Base-by-base conservation (phyloP, 2,113 vertebrate species). In the Pyrgilauda ruficollis region DNA sequence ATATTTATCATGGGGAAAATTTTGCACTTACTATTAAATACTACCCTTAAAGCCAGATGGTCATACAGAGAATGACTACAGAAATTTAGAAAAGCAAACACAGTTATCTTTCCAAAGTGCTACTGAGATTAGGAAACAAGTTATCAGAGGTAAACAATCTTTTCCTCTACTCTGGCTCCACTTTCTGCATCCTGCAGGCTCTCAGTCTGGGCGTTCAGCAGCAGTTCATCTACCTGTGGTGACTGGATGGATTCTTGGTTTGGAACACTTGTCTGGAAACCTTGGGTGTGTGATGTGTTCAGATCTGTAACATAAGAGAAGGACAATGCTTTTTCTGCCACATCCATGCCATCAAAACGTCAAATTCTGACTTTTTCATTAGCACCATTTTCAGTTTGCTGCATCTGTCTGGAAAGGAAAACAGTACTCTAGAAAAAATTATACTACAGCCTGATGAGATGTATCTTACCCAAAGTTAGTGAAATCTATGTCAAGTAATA, bases 121-220 rank as follows among this genome's bases (percentile, higher is more conserved):
- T 94, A 96, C 58, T 83, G 72, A 90, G 33, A 94, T 55, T 37
- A 86, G n/a, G 86, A 68, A 77, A 50, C 0, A 37, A 58, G 72
- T 70, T 17, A 91, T 99, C 97, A 99, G 89, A 99, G 98, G 97
- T 99, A 99, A 97, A 99, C 98, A 92, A 99, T 98, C 55, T 98
- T 99, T 96, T 99, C 99, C 82, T 99, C 99, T 9, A 88, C 91
- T 73, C 93, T 97, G 13, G 97, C 97, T 84, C 90, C 96, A 37
- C 89, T 92, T 95, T 98, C 98, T 8, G 93, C 96, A 7, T 98
- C 97, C 93, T 97, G 94, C 93, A 97, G 93, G 77, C 95, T 96
- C 75, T 96, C 96, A 44, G 78, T 84, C 22, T 93, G 95, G 33
- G 95, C 92, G 93, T 80, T 97, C 66, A 97, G 96, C 73, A 97